Base-by-base conservation (phyloP, 2,797 vertebrate genomes). In the Chloroceryle amazona region DNA sequence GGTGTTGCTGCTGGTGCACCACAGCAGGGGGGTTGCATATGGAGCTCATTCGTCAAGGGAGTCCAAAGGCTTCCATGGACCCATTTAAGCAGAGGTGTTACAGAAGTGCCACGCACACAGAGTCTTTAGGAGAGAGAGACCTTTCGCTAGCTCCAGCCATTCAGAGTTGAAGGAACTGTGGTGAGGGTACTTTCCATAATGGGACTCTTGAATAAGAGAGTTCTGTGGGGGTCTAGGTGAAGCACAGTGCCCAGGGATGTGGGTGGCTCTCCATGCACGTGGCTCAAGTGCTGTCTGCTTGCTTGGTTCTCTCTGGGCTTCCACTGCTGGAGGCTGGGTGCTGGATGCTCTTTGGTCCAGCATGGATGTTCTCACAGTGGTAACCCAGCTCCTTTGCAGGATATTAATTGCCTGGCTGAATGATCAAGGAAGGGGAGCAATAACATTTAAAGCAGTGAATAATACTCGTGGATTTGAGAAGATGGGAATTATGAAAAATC, bases 391-490 rank as follows among this genome's bases (percentile, higher is more conserved):
- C 7, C 26, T 76, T 67, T 76, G 11, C 13, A 70, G 73, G 57
- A 66, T 70, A n/a, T 29, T 1, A 90, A n/a, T 52, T 94, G 51
- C 73, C n/a, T 62, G 58, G n/a, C 35, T 81, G 42, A 79, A 70
- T 86, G 90, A 62, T 35, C 9, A 33, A 55, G 52, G 51, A 39
- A 13, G 16, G 25, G 18, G 79, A 89, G 68, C 41, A 86, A 9
- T 70, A 67, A 11, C 21, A 33, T 80, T 95, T 82, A 60, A 86
- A 85, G 49, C 70, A 57, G 6, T 67, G 44, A 66, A 39, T 80
- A 76, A 86, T 81, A 44, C 58, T 17, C 5, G 23, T 81, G 81
- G 29, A 60, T 82, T 92, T 95, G 65, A 79, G 89, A 51, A 86
- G 70, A 73, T 31, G 12, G 6, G 26, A 86, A 37, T 74, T 84